Evolutionary conservation across 1,140 invertebrate genomes (phyloP).

Genomic region (Chrysoperla carnea): DNA sequence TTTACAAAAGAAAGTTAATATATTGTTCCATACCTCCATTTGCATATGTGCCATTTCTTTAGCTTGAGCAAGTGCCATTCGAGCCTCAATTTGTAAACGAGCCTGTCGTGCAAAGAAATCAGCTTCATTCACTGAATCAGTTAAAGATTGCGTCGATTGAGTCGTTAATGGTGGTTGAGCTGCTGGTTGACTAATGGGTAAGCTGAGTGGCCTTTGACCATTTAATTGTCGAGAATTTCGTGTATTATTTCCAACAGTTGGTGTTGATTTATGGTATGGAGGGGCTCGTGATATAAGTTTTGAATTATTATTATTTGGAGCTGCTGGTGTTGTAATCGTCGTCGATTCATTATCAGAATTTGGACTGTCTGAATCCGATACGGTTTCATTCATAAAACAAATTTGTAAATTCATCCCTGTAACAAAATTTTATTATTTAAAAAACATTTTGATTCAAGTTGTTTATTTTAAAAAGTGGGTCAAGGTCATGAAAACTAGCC

Average conservation of each 20-base stretch:
- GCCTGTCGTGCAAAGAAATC: conserved; percentile 70
- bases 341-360: conserved; percentile 42
- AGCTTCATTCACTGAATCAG: conserved; percentile 30
- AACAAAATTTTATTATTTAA: conserved; percentile 11
- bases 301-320: conserved; percentile 1
- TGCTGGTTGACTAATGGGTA: conserved; percentile 13
- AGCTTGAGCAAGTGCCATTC: conserved; percentile 76
- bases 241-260: not conserved
- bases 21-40: conserved; percentile 49
- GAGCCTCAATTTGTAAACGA: conserved; percentile 72
- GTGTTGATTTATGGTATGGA: not conserved
- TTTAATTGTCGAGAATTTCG: not conserved
- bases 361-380: conserved; percentile 62
- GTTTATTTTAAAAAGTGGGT: too few species aligned
- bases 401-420: conserved; percentile 84
- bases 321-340: conserved; percentile 3
- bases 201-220: conserved; percentile 13
- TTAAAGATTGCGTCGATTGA: conserved; percentile 9
- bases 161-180: conserved; percentile 2
- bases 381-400: conserved; percentile 88
- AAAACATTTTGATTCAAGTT: too few species aligned
- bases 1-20: too few species aligned
- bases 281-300: not conserved
- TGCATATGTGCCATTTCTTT: conserved; percentile 86
- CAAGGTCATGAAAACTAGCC: too few species aligned